Evolutionary conservation across 2,113 vertebrate species (phyloP).

Genomic region (Bungarus multicinctus): DNA sequence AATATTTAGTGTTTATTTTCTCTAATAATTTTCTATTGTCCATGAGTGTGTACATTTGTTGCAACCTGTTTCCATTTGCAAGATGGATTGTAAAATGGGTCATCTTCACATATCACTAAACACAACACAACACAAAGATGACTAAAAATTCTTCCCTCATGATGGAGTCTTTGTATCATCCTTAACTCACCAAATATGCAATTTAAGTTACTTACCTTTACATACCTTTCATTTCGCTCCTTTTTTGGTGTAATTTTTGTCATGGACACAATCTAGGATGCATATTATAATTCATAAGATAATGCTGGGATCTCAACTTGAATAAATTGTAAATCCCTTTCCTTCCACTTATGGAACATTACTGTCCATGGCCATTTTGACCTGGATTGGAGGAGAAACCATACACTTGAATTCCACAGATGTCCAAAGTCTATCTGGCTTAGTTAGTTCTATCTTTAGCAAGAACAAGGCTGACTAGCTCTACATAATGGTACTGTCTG

Average conservation of each 20-base stretch:
- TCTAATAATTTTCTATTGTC: neutral
- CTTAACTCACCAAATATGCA: neutral
- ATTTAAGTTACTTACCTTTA: neutral
- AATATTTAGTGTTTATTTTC: neutral
- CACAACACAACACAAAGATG: neutral
- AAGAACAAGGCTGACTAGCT: neutral
- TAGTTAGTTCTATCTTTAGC: no score
- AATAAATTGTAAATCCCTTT: neutral
- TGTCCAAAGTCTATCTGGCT: neutral
- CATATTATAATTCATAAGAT: neutral
- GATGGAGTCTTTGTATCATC: neutral
- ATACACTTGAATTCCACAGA: neutral
- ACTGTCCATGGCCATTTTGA: neutral
- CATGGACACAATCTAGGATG: neutral
- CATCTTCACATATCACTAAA: neutral
- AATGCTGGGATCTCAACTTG: neutral
- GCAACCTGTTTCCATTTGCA: neutral
- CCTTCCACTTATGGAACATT: neutral
- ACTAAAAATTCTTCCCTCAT: neutral
- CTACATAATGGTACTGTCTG: neutral
- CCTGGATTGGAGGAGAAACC: neutral
- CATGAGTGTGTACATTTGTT: neutral
- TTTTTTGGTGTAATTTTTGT: neutral
- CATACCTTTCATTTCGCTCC: neutral
- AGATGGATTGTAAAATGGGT: neutral